Evolutionary conservation across 2,888 invertebrate species (phyloP), one percentile per base, ranked within the genome.

Genomic region (Troides helena): DNA sequence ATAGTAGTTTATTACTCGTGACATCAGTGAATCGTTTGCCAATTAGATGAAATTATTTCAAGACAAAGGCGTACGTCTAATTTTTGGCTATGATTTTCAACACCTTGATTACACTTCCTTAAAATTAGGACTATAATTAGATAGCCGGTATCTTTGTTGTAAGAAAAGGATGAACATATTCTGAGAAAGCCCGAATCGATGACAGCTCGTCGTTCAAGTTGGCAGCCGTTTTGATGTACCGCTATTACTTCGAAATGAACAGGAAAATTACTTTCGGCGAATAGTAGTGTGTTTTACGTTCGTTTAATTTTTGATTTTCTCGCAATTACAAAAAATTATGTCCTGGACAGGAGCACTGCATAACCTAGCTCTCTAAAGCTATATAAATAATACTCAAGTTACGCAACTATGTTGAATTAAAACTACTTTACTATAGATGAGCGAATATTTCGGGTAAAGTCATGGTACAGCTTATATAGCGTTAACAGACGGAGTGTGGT

Each of bases 201-300:
- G 59, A 63, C 64, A 60, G 63, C 56, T 70, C 68, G 64, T 70
- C 60, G 65, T 65, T 56, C 67, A 63, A 60, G 58, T 68, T 68
- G 68, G 67, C 70, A 71, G 21, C 21, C 63, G 63, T 30, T 66
- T 68, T 69, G 68, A 65, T 63, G 30, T 36, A 63, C 58, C 56
- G 66, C 61, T 62, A 53, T 70, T 73, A 66, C 70, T 30, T 63
- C 43, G 73, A 71, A 73, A 58, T 66, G 53, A 62, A 70, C 68
- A 70, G 73, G 71, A 68, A 73, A 71, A 70, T 73, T 68, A 68
- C 56, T 36, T 70, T 62, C 66, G 66, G 18, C 53, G 59, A 66
- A 66, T 46, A 66, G 30, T 53, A 62, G 62, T 62, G 56, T 62
- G 56, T 67, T 43, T 39, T 2, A 67, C 18, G 23, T 67, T 21